Conservation (phyloP, 2,888 invertebrate genomes). For the Pachymerium ferrugineum region DNA sequence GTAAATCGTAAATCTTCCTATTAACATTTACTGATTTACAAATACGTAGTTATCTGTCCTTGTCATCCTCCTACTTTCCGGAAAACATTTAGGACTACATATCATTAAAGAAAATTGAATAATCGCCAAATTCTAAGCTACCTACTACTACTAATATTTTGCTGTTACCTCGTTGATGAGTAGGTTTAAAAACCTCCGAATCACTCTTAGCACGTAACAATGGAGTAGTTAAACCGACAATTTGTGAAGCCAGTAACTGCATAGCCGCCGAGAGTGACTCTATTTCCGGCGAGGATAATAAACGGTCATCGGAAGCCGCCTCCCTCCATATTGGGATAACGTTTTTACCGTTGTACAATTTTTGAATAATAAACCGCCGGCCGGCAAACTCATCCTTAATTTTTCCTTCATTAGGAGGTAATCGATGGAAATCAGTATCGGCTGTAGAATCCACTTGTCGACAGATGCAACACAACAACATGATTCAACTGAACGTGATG, state of each 20-base stretch:
- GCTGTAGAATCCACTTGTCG: conserved; percentile 4
- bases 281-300: conserved; percentile 10
- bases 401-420: not conserved
- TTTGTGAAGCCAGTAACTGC: not conserved
- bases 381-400: not conserved
- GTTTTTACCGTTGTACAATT: not conserved
- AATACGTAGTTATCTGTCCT: too few relatives aligned
- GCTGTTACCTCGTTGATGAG: not conserved
- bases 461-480: not conserved
- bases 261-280: conserved; percentile 1
- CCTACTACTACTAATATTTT: too few relatives aligned
- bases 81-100: too few relatives aligned
- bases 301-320: conserved; percentile 1
- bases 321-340: conserved; percentile 1
- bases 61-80: too few relatives aligned
- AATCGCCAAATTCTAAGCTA: not conserved
- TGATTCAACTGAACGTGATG: not conserved
- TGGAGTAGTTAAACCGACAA: not conserved
- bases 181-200: not conserved
- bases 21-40: too few relatives aligned
- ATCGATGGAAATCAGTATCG: not conserved
- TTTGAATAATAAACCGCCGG: too few relatives aligned
- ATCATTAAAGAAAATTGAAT: not conserved
- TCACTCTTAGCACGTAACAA: not conserved
- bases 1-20: too few relatives aligned